Evolutionary conservation across 2,888 invertebrate genomes (phyloP), one percentile per base, ranked within the genome.

Genomic region (Charanyca ferruginea): DNA sequence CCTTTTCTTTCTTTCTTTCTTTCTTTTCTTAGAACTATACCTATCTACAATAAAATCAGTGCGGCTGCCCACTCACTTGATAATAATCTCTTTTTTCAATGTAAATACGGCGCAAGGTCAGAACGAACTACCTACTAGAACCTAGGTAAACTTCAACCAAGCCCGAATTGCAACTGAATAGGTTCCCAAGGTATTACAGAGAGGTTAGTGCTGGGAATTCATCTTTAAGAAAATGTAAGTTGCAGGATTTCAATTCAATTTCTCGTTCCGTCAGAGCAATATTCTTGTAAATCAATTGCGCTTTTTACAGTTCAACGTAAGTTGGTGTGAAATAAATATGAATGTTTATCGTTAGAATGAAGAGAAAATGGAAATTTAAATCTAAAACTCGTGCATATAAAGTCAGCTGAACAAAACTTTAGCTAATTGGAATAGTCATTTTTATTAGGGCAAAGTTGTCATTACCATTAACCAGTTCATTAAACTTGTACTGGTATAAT

Each of bases 301-400:
- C 28, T 69, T 22, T 32, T 41, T 45, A 9, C 16, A 23, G n/a
- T 22, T 28, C 28, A 54, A 11, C 20, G 9, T 35, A 16, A 32
- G 3, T 42, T 41, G 23, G 32, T 67, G 11, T 45, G 32, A 13
- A n/a, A 66, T 55, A 62, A 9, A 25, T 51, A 51, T 18, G 9
- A 35, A n/a, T 35, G 9, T 23, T 49, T 5, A n/a, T 13, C 13
- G 45, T 67, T 7, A 11, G 13, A 28, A 35, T n/a, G n/a, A n/a
- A n/a, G n/a, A 11, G n/a, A 22, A 11, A 58, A n/a, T 44, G 18
- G 4, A 32, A 42, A 22, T 18, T 18, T 5, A 9, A 13, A 55
- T 13, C 2, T 25, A 16, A 52, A 20, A 45, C 23, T 28, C 20
- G 25, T 32, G 13, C 8, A 4, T 20, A 44, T 11, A 23, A 48